Base-by-base conservation (phyloP, 2,888 invertebrate genomes). In the Mallateleia sp. region DNA sequence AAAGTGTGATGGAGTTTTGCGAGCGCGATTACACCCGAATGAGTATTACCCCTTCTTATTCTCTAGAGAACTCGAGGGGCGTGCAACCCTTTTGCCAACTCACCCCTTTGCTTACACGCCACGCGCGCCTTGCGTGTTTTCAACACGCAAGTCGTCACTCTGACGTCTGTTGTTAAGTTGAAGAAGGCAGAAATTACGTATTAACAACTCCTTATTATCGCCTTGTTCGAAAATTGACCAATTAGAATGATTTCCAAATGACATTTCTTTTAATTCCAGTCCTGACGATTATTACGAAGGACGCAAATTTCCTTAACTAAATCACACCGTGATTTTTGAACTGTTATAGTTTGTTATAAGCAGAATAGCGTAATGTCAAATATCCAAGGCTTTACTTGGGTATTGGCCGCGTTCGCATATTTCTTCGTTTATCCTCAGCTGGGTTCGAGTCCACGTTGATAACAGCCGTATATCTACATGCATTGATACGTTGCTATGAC, bases 1-100 rank as follows among this genome's bases (percentile, higher is more conserved):
- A 94, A 94, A 95, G 94, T 94, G 95, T 95, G 95, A 95, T 95
- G 95, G 95, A 95, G 95, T 95, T 95, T 95, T 95, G 95, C 94
- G 93, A 95, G 95, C 94, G 94, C 95, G 95, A 95, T 95, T 95
- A 95, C 94, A 95, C 95, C 93, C 94, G 94, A 95, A 95, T 95
- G 95, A 95, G 95, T 95, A 95, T 95, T 94, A 95, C 93, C 90
- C 90, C 85, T 82, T 87, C 85, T 85, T 81, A 69, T 85, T 89
- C 89, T 88, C 87, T 62, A 66, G 91, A 90, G 91, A 90, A 91
- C 79, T 83, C 66, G 84, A 87, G 89, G 88, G 86, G 89, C 84
- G 92, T 91, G 88, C 91, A 94, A 94, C 94, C 94, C 94, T 93
- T 94, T 93, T 91, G 88, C 89, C 87, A 84, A 85, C 88, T 88